A percentile compares a stretch with the other conserved stretches of the same genome.
Evolutionary conservation across 2,797 vertebrate species (phyloP).

Genomic region (Rallus crepitans): DNA sequence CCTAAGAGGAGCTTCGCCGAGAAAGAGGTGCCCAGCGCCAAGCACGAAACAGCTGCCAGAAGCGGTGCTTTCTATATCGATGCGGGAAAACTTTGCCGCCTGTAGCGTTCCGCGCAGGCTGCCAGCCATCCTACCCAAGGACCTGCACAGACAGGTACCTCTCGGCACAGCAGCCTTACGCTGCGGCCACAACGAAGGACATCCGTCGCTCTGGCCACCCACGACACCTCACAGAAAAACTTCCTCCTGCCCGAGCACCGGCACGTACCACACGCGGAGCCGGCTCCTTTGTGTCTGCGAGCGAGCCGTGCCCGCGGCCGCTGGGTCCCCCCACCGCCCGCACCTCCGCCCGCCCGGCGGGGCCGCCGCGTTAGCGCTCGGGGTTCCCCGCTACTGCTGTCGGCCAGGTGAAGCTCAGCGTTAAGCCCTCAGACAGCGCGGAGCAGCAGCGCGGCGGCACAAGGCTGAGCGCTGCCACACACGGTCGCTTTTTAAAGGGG

Average conservation of each 20-base stretch:
- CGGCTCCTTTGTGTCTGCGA: background rate
- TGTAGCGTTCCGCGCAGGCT: rapidly evolving
- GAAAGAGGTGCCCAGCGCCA: background rate
- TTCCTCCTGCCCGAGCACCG: background rate
- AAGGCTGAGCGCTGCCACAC: background rate
- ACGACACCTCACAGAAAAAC: background rate
- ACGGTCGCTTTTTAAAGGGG: rapidly evolving
- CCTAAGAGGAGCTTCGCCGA: background rate
- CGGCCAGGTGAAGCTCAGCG: background rate
- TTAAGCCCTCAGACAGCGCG: rapidly evolving
- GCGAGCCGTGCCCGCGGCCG: background rate
- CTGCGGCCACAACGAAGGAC: rapidly evolving
- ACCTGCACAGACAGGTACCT: rapidly evolving
- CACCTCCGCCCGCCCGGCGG: background rate
- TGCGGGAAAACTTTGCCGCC: background rate
- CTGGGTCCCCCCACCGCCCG: background rate
- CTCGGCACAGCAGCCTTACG: rapidly evolving
- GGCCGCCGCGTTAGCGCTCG: too few species aligned
- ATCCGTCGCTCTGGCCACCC: rapidly evolving
- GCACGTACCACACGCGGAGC: background rate
- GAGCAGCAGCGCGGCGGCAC: background rate
- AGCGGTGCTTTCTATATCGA: background rate
- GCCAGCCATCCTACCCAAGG: rapidly evolving
- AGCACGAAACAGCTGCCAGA: background rate
- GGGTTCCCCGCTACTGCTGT: rapidly evolving